Conservation (phyloP, 2,113 vertebrate genomes). For the Fregata magnificens region DNA sequence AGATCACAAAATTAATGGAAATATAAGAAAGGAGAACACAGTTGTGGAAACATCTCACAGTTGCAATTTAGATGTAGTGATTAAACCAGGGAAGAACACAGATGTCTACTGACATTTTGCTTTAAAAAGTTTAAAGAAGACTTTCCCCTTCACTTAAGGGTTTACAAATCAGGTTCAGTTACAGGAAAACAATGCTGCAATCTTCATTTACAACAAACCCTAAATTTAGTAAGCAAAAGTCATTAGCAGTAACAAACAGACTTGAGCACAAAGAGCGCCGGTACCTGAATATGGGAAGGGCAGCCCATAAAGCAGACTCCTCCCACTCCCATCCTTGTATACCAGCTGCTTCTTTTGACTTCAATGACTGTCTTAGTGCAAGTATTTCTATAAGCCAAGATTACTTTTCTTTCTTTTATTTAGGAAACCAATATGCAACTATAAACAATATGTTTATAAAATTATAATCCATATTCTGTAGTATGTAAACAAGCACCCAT, state of each 20-base stretch:
- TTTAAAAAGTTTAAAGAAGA: not conserved
- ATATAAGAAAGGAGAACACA: not conserved
- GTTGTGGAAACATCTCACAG: not conserved
- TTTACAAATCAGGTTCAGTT: not conserved
- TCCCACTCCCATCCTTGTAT: not conserved
- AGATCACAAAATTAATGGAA: not conserved
- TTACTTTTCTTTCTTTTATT: slow-evolving; percentile 50
- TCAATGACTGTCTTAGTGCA: not conserved
- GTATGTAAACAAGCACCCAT: slow-evolving; percentile 56
- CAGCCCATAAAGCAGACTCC: not conserved
- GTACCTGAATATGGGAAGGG: not conserved
- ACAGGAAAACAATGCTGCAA: not conserved
- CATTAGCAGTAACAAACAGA: not conserved
- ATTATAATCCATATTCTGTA: slow-evolving; percentile 61
- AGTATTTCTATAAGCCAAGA: not conserved
- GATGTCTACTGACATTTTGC: not conserved
- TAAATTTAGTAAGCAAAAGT: not conserved
- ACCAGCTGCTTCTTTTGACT: not conserved
- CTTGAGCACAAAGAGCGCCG: not conserved
- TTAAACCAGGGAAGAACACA: not conserved
- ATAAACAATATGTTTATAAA: slow-evolving; percentile 64
- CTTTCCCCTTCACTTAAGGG: not conserved
- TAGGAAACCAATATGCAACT: slow-evolving; percentile 61
- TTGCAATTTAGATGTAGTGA: not conserved
- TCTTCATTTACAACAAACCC: not conserved